phyloP scores from a whole-genome alignment of 2,888 invertebrate species.

The Microchrysa polita region DNA sequence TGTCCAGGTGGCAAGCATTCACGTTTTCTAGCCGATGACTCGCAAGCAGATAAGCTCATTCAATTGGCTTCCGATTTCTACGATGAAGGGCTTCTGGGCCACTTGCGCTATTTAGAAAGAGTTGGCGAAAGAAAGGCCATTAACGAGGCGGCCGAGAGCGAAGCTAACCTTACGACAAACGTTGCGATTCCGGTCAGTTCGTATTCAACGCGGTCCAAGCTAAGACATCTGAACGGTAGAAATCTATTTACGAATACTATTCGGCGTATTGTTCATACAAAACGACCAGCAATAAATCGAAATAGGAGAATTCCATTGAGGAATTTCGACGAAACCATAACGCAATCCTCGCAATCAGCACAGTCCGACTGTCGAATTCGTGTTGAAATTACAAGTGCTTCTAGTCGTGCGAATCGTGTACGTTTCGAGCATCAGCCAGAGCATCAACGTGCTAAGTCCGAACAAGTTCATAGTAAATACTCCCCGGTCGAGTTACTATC shows the following conservation, averaged over 20 bases:
- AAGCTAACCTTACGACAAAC: neutral
- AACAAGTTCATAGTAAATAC: neutral
- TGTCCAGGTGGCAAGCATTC: neutral
- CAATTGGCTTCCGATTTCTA: constrained; percentile 61
- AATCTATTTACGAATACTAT: constrained; percentile 25
- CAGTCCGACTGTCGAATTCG: constrained; percentile 53
- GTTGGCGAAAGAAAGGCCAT: constrained; percentile 58
- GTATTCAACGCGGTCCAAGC: neutral
- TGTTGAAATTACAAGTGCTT: constrained; percentile 51
- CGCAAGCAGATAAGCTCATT: constrained; percentile 51
- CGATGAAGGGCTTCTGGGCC: constrained; percentile 59
- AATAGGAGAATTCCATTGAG: neutral
- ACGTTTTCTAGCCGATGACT: constrained; percentile 31
- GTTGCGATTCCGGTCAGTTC: neutral
- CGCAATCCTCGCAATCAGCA: neutral
- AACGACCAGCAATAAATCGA: constrained; percentile 45
- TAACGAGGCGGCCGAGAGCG: constrained; percentile 10
- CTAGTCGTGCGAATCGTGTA: constrained; percentile 9
- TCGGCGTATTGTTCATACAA: constrained; percentile 35
- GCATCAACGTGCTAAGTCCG: neutral
- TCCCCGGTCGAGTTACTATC: neutral
- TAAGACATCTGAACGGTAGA: neutral
- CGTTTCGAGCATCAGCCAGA: neutral
- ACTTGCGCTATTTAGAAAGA: constrained; percentile 61
- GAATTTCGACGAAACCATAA: neutral